phyloP scores from a whole-genome alignment of 2,888 invertebrate species.

The Caenorhabditis drosophilae region DNA sequence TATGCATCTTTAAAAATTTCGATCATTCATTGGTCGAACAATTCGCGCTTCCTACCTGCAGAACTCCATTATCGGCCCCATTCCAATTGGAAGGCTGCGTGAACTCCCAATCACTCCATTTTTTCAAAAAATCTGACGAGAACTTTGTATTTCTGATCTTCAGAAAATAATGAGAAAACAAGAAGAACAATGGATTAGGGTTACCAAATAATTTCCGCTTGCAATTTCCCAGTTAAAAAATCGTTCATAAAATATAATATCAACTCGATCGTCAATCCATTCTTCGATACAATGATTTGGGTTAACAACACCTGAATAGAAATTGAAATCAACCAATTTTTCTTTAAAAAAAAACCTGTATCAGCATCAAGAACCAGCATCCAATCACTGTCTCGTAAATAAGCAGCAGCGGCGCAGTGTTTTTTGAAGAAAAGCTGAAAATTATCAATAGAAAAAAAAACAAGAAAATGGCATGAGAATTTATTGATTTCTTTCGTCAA shows the following conservation, averaged over 20 bases:
- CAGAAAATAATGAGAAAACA: not conserved
- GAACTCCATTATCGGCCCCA: slow-evolving; percentile 65
- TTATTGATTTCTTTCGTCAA: slow-evolving; percentile 8
- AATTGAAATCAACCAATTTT: not conserved
- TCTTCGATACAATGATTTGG: slow-evolving; percentile 69
- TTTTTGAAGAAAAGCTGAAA: slow-evolving; percentile 66
- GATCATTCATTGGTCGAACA: not conserved
- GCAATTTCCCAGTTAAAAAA: slow-evolving; percentile 69
- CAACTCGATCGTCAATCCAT: slow-evolving; percentile 66
- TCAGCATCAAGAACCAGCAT: slow-evolving; percentile 68
- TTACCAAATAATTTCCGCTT: slow-evolving; percentile 66
- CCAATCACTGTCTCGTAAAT: slow-evolving; percentile 66
- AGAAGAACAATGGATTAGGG: not conserved
- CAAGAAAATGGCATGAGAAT: not conserved
- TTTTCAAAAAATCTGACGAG: slow-evolving; percentile 41
- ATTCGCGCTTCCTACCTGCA: slow-evolving; percentile 58
- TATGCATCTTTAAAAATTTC: slow-evolving; percentile 49
- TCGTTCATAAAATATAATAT: slow-evolving; percentile 67
- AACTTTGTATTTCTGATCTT: slow-evolving; percentile 51
- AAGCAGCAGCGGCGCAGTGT: slow-evolving; percentile 66
- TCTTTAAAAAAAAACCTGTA: slow-evolving; percentile 35
- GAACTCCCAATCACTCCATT: slow-evolving; percentile 59
- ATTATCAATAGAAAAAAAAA: not conserved
- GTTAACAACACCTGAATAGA: slow-evolving; percentile 59
- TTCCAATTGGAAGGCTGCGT: slow-evolving; percentile 58